Evolutionary conservation across 2,113 vertebrate genomes (phyloP).

Genomic region (Pseudopipra pipra): DNA sequence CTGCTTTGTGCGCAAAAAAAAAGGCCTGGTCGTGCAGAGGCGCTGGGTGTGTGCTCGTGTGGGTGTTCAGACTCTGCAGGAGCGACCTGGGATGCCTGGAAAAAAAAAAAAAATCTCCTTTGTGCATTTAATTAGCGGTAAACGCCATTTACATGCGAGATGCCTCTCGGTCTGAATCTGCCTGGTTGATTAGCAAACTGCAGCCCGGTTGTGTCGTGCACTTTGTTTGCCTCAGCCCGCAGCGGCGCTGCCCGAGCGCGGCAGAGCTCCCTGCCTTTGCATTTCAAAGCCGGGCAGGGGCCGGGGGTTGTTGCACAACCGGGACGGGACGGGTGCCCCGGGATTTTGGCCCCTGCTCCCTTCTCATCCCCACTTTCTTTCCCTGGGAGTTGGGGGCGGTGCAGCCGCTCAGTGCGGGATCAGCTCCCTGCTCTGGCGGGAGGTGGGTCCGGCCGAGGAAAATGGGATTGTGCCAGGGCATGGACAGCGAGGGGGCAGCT

Average conservation of each 20-base stretch:
- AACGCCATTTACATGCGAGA: conserved; percentile 17
- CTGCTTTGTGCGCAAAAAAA: conserved; percentile 22
- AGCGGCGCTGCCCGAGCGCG: not conserved
- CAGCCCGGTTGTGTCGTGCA: not conserved
- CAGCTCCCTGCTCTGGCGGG: not conserved
- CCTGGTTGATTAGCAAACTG: not conserved
- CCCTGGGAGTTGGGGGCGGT: rapidly evolving
- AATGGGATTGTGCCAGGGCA: rapidly evolving
- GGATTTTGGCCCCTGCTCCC: not conserved
- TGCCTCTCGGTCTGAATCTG: conserved; percentile 50
- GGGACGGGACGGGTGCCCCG: not conserved
- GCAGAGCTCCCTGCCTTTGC: conserved; percentile 8
- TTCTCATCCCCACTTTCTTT: not conserved
- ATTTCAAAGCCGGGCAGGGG: conserved; percentile 45
- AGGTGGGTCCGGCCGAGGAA: rapidly evolving
- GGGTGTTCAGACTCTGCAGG: conserved; percentile 38
- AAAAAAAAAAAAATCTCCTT: not conserved
- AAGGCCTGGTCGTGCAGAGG: not conserved
- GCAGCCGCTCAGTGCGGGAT: not conserved
- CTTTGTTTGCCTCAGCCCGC: not conserved
- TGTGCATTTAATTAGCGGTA: conserved; percentile 54
- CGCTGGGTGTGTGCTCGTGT: conserved; percentile 33
- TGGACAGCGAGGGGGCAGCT: rapidly evolving
- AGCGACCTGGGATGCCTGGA: conserved; percentile 43
- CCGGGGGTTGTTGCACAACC: not conserved